Evolutionary conservation across 1,140 invertebrate genomes (phyloP), one percentile per base, ranked within the genome.

Genomic region (Drosophila parvula): DNA sequence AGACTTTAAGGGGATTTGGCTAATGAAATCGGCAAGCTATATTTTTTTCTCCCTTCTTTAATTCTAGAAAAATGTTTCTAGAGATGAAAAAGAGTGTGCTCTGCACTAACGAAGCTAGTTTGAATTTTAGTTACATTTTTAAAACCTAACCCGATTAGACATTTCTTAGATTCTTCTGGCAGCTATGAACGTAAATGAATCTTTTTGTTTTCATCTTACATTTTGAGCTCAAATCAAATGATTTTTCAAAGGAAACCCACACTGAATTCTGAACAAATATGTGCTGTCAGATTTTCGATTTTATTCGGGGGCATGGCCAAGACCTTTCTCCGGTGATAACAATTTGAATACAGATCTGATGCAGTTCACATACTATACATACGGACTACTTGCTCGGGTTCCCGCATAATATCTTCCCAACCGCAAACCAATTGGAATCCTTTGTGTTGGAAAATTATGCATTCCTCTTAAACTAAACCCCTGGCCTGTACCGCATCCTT

Each of bases 391-490:
- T 30, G 69, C 11, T 50, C 41, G 12, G 16, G 38, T 22, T 47
- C 36, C 71, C 45, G 47, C 71, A 75, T 65, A 62, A 74, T 61
- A 45, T 61, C 32, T 47, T 76, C 22, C 32, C 63, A 75, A 53
- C 45, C 51, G 40, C 40, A 69, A 68, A 44, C 30, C 51, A 71
- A 58, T 43, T 30, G 14, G n/a, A 63, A 34, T 44, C 18, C 43
- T 43, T 74, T 60, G 30, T 61, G 38, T 68, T 81, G 58, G 45
- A 61, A 74, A 74, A 62, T 78, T 81, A 78, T 81, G 68, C 79
- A 78, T 61, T 70, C 47, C 44, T 40, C 36, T 43, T 40, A 51
- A 43, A 63, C 50, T 10, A 43, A 41, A 40, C 36, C 50, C 36
- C 30, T 28, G 12, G 44, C 65, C 48, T 27, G 12, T 36, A 41